Evolutionary conservation across 2,113 vertebrate genomes (phyloP), one percentile per base, ranked within the genome.

Genomic region (Cnemophilus loriae): DNA sequence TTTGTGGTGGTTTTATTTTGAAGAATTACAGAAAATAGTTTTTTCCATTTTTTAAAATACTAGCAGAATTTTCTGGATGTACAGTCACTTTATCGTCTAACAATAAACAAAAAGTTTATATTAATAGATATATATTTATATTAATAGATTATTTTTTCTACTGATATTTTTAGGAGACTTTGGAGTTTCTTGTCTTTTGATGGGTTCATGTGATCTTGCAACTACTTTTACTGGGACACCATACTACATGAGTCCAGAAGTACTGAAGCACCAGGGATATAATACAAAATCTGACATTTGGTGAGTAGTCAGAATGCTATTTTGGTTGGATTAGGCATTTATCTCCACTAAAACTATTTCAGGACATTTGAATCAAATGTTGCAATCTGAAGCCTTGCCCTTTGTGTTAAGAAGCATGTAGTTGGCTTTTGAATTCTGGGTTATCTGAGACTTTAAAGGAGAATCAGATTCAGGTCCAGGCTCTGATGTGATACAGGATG

Each of bases 251-350:
- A 99, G 99, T 76, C 99, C 99, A 2, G 99, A 99, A 90, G 98
- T 97, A 35, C 95, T 99, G 94, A 98, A 98, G 81, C 98, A 99
- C 84, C 98, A 98, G 85, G 98, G 98, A 37, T 99, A 98, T 20
- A 94, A 98, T 92, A 98, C 98, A 77, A 99, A 99, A 96, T 99
- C 98, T 14, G 99, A 99, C 95, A 98, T 99, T 90, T 99, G 99
- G 99, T 99, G 95, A 98, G 98, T 96, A 89, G 61, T 60, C 22
- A 7, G 57, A 41, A 49, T 64, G 69, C 13, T 41, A 0, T 80
- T 73, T 80, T 17, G 1, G 5, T 49, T 13, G 35, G 32, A n/a
- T 28, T 76, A 28, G 30, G 20, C 21, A 39, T 85, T 78, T 63
- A 19, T 78, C 47, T 88, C 33, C 39, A 57, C 78, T 87, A 63